Evolutionary conservation across 2,888 invertebrate species (phyloP), one percentile per base, ranked within the genome.

Genomic region (Hoplodrina ambigua): DNA sequence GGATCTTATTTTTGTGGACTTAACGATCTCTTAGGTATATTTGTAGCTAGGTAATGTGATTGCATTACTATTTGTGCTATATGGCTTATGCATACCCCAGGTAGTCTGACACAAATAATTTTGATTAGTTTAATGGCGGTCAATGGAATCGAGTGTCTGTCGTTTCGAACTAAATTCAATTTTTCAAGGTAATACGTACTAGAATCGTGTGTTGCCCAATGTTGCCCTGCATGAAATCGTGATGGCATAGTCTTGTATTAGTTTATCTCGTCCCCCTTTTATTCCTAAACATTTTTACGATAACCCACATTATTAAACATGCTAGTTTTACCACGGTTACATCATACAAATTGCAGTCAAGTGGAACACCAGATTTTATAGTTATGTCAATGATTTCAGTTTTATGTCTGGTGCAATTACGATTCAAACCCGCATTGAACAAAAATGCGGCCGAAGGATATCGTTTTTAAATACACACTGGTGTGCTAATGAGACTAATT

Each of bases 381-480:
- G 80, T 69, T 78, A 80, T 82, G 72, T 74, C 71, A 81, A 77
- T 79, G 70, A 69, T 75, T 76, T 69, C 19, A 75, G 64, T 83
- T 84, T 76, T 75, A 84, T 73, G 69, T 49, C 68, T 68, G 52
- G 52, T 69, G 58, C 46, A 25, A 70, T 75, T 68, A 68, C 50
- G 15, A 49, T 64, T 69, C 55, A 62, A 46, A 50, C 84, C 85
- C 84, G 83, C 85, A 84, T 84, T 59, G 44, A 41, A 46, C 25
- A 80, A 80, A 72, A 80, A 84, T 84, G 83, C 78, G 83, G 80
- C 62, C 78, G 78, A 75, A 84, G 78, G 82, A 75, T 81, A 55
- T 54, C 5, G 54, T n/a, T 80, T 80, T 72, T 71, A 73, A 78
- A 78, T 75, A 83, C 63, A 59, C 58, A 73, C 49, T 66, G 20